phyloP scores from a whole-genome alignment of 2,797 vertebrate genomes.

The Argentina silus region DNA sequence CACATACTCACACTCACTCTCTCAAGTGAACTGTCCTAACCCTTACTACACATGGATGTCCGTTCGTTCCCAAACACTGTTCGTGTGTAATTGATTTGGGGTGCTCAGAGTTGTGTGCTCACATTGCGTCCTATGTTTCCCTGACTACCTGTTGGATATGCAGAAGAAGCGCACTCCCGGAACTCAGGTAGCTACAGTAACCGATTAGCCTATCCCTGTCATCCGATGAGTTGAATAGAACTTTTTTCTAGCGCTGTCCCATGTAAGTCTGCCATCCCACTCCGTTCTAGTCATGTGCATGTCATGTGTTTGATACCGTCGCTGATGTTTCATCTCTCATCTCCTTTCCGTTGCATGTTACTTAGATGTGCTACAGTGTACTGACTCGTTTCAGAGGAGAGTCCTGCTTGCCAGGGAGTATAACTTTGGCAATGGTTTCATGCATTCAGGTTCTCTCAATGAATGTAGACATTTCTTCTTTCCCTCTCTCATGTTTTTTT shows the following conservation, averaged over 20 bases:
- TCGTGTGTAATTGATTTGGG: not conserved
- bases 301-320: not conserved
- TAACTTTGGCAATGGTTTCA: not conserved
- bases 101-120: not conserved
- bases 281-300: not conserved
- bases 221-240: not conserved
- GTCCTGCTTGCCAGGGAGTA: not conserved
- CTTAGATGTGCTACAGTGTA: not conserved
- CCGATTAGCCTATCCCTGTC: not conserved
- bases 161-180: slow-evolving; percentile 45
- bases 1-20: not conserved
- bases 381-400: not conserved
- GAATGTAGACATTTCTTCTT: not conserved
- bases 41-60: not conserved
- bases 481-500: not conserved
- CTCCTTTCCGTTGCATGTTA: not conserved
- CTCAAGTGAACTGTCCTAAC: not conserved
- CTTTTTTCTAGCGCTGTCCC: not conserved
- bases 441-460: not conserved
- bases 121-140: slow-evolving; percentile 25
- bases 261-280: not conserved
- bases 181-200: slow-evolving; percentile 44
- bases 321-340: not conserved
- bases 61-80: not conserved
- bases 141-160: slow-evolving; percentile 21